Conservation (phyloP, 2,888 invertebrate species). For the Oeneis ivallda region DNA sequence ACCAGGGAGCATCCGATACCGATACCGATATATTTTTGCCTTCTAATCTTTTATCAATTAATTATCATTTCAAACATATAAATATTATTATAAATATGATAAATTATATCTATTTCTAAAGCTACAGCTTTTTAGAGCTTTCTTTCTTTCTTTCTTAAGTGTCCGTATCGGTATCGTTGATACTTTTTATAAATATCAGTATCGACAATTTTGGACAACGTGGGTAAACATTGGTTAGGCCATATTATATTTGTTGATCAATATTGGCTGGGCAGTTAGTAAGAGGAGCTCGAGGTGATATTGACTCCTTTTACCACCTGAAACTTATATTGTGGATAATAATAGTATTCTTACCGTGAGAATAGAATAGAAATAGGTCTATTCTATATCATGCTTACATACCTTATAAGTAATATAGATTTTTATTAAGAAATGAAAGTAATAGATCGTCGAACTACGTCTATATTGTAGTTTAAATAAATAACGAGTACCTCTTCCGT, state of each 20-base stretch:
- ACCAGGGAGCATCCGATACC: no score
- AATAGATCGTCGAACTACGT: neutral
- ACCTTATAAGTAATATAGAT: neutral
- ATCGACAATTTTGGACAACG: neutral
- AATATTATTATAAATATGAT: no score
- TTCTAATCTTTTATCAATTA: no score
- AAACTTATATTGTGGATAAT: no score
- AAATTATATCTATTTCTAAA: no score
- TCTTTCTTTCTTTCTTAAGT: no score
- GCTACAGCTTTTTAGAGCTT: no score
- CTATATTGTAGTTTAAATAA: neutral
- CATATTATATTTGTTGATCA: no score
- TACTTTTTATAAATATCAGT: no score
- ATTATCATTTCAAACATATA: no score
- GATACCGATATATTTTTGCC: no score
- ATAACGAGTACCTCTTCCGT: neutral
- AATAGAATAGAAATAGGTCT: neutral
- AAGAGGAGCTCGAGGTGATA: neutral
- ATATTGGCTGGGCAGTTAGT: neutral
- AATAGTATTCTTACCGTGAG: neutral
- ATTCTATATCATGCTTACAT: neutral
- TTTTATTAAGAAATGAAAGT: neutral
- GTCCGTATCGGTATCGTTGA: no score
- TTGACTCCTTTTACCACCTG: neutral
- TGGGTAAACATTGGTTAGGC: neutral